Conservation (phyloP, 30 jellyfish, hydroid and myxozoan genomes). For the Nemopilema nomurai region DNA sequence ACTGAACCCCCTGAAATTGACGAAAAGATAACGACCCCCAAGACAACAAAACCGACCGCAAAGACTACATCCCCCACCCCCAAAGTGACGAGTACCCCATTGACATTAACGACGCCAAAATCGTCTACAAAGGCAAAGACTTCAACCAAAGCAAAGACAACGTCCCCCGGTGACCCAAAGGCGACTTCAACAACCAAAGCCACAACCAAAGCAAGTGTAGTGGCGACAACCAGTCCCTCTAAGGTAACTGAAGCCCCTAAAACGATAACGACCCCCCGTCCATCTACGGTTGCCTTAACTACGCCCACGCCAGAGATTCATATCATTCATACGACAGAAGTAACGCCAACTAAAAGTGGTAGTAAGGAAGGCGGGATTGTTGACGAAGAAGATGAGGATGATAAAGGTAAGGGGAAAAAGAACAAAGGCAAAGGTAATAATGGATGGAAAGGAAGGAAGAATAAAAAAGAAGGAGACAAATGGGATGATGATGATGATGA, state of each 20-base stretch:
- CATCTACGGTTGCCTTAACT: background rate
- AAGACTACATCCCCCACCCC: background rate
- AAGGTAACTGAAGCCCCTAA: background rate
- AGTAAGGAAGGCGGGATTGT: background rate
- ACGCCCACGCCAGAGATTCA: background rate
- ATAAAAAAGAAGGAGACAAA: no score
- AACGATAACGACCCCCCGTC: background rate
- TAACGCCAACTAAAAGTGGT: background rate
- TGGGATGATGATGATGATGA: no score
- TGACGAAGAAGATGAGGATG: no score
- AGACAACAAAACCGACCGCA: background rate
- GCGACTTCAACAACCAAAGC: no score
- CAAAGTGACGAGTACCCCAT: no score
- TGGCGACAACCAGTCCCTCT: no score
- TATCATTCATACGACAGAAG: background rate
- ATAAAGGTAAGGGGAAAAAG: no score
- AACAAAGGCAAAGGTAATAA: no score
- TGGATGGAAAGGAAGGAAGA: no score
- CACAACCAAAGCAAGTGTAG: no score
- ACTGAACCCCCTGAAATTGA: background rate
- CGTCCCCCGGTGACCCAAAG: no score
- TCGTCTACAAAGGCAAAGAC: background rate
- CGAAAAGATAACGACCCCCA: background rate
- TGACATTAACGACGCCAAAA: background rate
- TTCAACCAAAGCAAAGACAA: background rate